Evolutionary conservation across 2,888 invertebrate species (phyloP).

Genomic region (Synanthedon vespiformis): DNA sequence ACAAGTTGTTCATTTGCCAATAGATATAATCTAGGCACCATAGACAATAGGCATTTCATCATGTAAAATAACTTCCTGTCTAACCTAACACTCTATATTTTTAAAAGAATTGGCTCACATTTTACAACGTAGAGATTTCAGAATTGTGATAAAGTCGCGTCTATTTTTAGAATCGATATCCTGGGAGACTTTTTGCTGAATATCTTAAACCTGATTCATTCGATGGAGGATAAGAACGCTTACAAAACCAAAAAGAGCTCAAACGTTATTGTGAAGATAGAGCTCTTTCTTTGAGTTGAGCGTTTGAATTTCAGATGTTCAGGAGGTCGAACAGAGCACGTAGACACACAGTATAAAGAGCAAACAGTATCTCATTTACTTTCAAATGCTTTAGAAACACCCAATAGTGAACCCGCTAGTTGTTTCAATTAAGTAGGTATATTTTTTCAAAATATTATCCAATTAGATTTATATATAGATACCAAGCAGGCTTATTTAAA

Average conservation of each 20-base stretch:
- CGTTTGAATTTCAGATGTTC: not conserved
- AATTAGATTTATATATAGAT: too few species aligned
- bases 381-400: too few species aligned
- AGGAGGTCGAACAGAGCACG: not conserved
- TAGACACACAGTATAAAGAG: not conserved
- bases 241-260: slow-evolving; percentile 16
- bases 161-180: not conserved
- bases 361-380: not conserved
- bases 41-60: too few species aligned
- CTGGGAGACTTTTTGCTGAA: not conserved
- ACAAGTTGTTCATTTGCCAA: too few species aligned
- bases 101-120: too few species aligned
- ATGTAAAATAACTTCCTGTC: too few species aligned
- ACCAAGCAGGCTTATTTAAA: too few species aligned
- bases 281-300: slow-evolving; percentile 14
- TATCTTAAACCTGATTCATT: not conserved
- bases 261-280: slow-evolving; percentile 17
- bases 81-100: too few species aligned
- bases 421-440: not conserved
- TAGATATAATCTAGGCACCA: too few species aligned
- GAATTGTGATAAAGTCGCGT: slow-evolving; percentile 2
- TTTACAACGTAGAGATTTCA: not conserved
- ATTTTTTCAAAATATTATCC: too few species aligned
- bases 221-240: slow-evolving; percentile 2
- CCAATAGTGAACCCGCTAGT: not conserved